phyloP scores from a whole-genome alignment of 2,113 vertebrate species.

The Dendrocopos noguchii region DNA sequence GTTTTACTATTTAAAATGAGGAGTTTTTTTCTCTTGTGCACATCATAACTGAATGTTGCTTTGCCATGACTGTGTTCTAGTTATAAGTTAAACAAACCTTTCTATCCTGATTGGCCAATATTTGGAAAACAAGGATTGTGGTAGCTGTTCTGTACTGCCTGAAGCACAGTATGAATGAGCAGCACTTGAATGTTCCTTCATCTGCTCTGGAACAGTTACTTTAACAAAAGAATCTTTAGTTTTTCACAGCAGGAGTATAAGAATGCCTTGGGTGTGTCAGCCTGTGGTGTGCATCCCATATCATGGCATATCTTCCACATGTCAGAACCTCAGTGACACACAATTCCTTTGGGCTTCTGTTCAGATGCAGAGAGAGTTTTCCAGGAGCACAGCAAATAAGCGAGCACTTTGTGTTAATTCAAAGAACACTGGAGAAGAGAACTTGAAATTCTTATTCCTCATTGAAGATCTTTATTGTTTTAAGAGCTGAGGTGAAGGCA shows the following conservation, averaged over 20 bases:
- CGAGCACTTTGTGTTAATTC: not conserved
- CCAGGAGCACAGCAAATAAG: not conserved
- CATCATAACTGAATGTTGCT: not conserved
- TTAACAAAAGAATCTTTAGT: not conserved
- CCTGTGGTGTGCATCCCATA: not conserved
- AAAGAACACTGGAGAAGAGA: not conserved
- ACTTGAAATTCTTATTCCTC: not conserved
- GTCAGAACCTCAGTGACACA: not conserved
- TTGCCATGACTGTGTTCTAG: not conserved
- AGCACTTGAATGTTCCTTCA: not conserved
- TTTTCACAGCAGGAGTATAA: not conserved
- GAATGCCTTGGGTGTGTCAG: not conserved
- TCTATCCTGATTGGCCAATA: not conserved
- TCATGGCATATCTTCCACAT: not conserved
- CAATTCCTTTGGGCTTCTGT: not conserved
- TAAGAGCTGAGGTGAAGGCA: constrained; percentile 3
- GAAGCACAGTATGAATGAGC: not conserved
- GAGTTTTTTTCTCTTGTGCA: not conserved
- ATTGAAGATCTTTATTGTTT: not conserved
- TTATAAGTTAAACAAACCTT: not conserved
- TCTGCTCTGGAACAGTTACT: not conserved
- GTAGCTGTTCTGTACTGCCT: not conserved
- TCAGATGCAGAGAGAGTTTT: not conserved
- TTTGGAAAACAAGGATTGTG: not conserved
- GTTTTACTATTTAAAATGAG: not conserved